These are phyloP conservation scores for Tetragonula carbonaria DNA, from an alignment of 2,888 invertebrate genomes.

Conservation along the genomic window DNA sequence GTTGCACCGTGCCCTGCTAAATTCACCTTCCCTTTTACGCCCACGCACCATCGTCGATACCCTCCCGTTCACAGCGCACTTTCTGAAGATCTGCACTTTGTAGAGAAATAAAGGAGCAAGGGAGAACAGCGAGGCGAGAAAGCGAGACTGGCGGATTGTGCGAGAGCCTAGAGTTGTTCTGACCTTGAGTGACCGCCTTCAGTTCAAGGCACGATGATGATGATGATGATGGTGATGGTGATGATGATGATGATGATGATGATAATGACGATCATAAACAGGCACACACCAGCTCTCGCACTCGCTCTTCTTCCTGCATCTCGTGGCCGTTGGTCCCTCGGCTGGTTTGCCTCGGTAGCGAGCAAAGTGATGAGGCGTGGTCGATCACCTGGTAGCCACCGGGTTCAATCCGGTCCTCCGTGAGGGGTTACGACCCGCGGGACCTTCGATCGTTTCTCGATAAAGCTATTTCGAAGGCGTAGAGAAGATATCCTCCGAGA, in stretches of 20 bases:
- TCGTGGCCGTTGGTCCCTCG: slow-evolving; percentile 42
- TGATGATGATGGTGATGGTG: slow-evolving; percentile 35
- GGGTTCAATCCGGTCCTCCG: slow-evolving; percentile 76
- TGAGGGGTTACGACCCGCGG: slow-evolving; percentile 74
- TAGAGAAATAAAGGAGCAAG: slow-evolving; percentile 21
- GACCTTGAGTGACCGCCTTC: slow-evolving; percentile 72
- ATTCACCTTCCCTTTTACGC: slow-evolving; percentile 15
- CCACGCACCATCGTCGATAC: slow-evolving; percentile 1
- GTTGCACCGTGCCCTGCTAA: slow-evolving; percentile 8
- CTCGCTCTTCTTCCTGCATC: slow-evolving; percentile 62
- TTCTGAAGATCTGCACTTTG: slow-evolving; percentile 26
- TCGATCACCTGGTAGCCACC: slow-evolving; percentile 81
- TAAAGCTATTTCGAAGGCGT: slow-evolving; percentile 77
- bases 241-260: slow-evolving; percentile 57
- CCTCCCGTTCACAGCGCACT: background rate
- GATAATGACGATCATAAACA: slow-evolving; percentile 60
- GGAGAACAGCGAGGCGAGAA: slow-evolving; percentile 47
- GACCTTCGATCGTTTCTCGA: slow-evolving; percentile 72
- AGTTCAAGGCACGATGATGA: slow-evolving; percentile 51
- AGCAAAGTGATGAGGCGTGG: slow-evolving; percentile 82
- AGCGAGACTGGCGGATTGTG: slow-evolving; percentile 16
- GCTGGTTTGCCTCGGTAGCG: slow-evolving; percentile 73
- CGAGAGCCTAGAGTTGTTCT: slow-evolving; percentile 58
- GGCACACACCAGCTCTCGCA: slow-evolving; percentile 52
- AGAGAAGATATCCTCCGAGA: slow-evolving; percentile 61